A percentile compares a stretch with the other conserved stretches of the same genome.
Conservation (phyloP, 2,113 vertebrate genomes). For the Myotis yumanensis region DNA sequence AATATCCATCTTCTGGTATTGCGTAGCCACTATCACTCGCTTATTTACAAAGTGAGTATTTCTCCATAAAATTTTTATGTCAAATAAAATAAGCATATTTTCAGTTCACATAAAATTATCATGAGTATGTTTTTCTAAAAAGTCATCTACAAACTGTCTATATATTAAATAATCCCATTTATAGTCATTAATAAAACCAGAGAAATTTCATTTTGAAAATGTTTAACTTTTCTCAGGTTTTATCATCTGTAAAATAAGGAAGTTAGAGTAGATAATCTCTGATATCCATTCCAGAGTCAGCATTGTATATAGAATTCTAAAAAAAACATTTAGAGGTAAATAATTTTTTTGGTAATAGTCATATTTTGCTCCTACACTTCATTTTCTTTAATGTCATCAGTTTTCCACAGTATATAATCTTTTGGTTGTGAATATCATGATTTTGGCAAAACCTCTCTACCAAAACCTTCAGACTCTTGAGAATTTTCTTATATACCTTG, state of each 20-base stretch:
- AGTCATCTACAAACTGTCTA: background rate
- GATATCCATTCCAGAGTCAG: background rate
- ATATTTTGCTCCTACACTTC: background rate
- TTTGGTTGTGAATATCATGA: background rate
- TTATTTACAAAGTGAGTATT: background rate
- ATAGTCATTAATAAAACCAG: background rate
- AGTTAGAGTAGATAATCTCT: background rate
- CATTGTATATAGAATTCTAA: background rate
- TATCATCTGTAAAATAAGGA: slow-evolving; percentile 10
- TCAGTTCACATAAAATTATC: background rate
- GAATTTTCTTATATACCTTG: background rate
- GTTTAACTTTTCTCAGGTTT: background rate
- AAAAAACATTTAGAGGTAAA: background rate
- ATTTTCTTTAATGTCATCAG: slow-evolving; percentile 3
- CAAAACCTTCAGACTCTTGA: background rate
- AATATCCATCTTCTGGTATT: background rate
- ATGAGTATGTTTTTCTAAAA: background rate
- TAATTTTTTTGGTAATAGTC: background rate
- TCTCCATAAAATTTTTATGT: background rate
- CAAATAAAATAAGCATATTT: background rate
- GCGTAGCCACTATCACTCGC: background rate
- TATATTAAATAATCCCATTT: background rate
- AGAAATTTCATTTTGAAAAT: background rate
- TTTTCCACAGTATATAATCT: background rate
- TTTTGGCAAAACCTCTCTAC: slow-evolving; percentile 1